Evolutionary conservation across 2,888 invertebrate species (phyloP), one percentile per base, ranked within the genome.

Genomic region (Ormyrus nitidulus): DNA sequence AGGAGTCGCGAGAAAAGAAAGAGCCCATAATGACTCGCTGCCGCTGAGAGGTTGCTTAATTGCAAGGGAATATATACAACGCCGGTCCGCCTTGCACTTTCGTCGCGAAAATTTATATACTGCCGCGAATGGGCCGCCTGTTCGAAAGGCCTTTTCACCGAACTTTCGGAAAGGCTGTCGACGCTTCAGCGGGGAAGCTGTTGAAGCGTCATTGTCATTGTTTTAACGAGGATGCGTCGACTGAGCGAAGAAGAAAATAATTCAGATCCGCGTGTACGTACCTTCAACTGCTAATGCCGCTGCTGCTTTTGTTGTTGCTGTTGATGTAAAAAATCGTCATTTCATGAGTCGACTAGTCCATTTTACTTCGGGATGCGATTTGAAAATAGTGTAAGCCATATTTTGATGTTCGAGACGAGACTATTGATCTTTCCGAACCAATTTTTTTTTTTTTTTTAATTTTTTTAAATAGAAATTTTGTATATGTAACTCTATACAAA

Each of bases 11-110:
- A 4, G 34, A 4, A 34, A 34, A 34, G 49, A 53, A 49, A 72
- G 53, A 51, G 19, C 6, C 11, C 65, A 66, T 66, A 66, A 66
- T 66, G 19, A 19, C n/a, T 6, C n/a, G 6, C 11, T 8, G 34
- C 51, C n/a, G 6, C 11, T 8, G 34, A 13, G 51, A 34, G 69
- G 79, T 68, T 78, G 84, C 86, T 87, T 88, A 88, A 88, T 87
- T 87, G 86, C 86, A 84, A 86, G 87, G 86, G 87, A 87, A 88
- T 54, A 34, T 68, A 68, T 11, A 68, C 2, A 48, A 3, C n/a
- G 46, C 10, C 34, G 6, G 72, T 8, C 58, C 49, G n/a, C 10
- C 11, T 6, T n/a, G 56, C 10, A 56, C 11, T 56, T 56, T 56
- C 56, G 56, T 56, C 56, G 56, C 56, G 6, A 53, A 58, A 34